Evolutionary conservation across 2,113 vertebrate species (phyloP).

Genomic region (Bubalus kerabau): DNA sequence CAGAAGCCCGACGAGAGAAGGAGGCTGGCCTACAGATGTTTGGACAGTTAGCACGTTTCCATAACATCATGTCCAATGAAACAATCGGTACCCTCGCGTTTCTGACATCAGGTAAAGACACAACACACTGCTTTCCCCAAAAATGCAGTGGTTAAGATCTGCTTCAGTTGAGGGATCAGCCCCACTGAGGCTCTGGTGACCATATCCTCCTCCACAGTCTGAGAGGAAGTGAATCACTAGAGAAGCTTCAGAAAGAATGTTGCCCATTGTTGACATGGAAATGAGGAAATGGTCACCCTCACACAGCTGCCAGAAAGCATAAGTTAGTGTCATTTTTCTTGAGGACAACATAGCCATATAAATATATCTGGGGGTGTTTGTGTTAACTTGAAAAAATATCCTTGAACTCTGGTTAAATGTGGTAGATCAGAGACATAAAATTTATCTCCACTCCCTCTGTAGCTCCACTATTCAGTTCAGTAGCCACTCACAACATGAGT

Average conservation of each 20-base stretch:
- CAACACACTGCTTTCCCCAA: neutral
- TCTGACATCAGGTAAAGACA: constrained; percentile 92
- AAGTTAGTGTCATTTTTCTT: neutral
- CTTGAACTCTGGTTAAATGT: neutral
- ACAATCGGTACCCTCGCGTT: constrained; percentile 97
- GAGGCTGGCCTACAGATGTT: constrained; percentile 97
- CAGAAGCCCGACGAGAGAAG: constrained; percentile 92
- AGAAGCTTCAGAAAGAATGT: constrained; percentile 3
- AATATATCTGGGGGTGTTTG: neutral
- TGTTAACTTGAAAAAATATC: neutral
- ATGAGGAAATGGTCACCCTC: neutral
- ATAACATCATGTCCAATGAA: constrained; percentile 99
- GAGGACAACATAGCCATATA: neutral
- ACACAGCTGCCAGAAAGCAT: neutral
- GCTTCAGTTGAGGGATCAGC: neutral
- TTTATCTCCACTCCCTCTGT: neutral
- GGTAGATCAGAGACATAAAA: neutral
- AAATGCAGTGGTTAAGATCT: neutral
- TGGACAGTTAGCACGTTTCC: constrained; percentile 96
- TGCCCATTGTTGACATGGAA: neutral
- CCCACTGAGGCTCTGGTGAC: neutral
- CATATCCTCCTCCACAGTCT: neutral
- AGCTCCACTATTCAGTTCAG: neutral
- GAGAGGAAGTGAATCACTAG: neutral
- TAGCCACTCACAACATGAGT: neutral